Conservation (phyloP, 1,140 invertebrate genomes). For the Eriocheir sinensis region DNA sequence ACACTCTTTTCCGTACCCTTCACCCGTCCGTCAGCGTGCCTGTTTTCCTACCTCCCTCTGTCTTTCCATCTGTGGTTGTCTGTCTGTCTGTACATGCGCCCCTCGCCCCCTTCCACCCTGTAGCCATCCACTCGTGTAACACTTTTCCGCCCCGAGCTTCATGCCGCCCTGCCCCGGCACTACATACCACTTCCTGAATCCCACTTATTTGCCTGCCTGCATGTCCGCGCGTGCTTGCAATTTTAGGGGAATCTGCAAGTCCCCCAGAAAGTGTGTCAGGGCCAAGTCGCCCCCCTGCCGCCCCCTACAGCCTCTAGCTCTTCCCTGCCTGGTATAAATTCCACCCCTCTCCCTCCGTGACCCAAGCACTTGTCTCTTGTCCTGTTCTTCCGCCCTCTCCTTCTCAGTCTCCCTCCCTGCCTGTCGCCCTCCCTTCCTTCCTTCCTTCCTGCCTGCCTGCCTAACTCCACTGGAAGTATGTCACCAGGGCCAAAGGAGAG, state of each 20-base stretch:
- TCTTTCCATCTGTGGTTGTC: not conserved
- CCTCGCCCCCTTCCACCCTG: too few species aligned
- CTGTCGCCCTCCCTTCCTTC: not conserved
- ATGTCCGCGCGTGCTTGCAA: not conserved
- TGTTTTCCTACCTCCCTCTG: not conserved
- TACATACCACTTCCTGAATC: not conserved
- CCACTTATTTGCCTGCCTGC: not conserved
- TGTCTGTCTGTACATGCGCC: too few species aligned
- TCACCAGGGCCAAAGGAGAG: conserved; percentile 11
- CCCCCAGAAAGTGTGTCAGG: not conserved
- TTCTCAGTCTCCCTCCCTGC: not conserved
- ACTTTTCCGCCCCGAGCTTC: too few species aligned
- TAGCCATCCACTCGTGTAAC: too few species aligned
- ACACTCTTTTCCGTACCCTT: not conserved
- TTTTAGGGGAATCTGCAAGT: not conserved
- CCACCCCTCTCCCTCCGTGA: not conserved
- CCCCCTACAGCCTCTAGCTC: not conserved
- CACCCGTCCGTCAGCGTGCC: not conserved
- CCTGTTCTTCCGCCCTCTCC: not conserved
- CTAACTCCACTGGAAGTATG: not conserved
- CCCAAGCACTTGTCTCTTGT: not conserved
- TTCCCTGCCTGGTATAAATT: not conserved
- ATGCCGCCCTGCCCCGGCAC: not conserved
- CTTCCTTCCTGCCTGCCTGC: not conserved
- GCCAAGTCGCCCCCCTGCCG: not conserved